A percentile compares a stretch with the other conserved stretches of the same genome.
Evolutionary conservation across 2,113 vertebrate genomes (phyloP).

Genomic region (Peromyscus maniculatus): DNA sequence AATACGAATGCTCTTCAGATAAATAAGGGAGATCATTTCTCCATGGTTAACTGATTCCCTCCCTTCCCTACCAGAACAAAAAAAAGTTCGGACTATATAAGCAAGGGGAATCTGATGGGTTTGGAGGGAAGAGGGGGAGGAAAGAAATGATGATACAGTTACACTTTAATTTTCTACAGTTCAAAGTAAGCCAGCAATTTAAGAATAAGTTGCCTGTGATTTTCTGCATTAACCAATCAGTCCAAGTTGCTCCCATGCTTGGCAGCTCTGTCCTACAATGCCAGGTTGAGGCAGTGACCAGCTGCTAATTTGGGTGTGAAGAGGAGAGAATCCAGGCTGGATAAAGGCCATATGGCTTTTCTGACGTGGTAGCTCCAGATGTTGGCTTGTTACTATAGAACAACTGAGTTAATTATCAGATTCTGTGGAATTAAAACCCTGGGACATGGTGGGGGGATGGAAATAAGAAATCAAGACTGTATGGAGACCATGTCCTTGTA

Average conservation of each 20-base stretch:
- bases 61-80: not conserved
- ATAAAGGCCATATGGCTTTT: conserved; percentile 22
- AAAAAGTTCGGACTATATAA: conserved; percentile 49
- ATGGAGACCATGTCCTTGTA: too few relatives aligned
- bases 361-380: conserved; percentile 63
- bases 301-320: conserved; percentile 37
- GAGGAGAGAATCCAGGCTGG: conserved; percentile 17
- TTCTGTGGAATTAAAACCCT: conserved; percentile 45
- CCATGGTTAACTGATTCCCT: not conserved
- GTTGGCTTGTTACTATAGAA: conserved; percentile 56
- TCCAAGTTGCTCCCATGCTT: conserved; percentile 31
- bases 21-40: not conserved
- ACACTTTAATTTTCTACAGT: not conserved
- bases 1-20: not conserved
- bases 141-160: not conserved
- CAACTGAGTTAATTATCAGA: conserved; percentile 63
- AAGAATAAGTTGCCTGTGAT: conserved; percentile 58
- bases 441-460: not conserved
- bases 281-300: conserved; percentile 42
- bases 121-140: not conserved
- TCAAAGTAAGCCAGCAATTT: conserved; percentile 67
- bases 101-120: not conserved
- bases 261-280: conserved; percentile 21
- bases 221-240: conserved; percentile 73
- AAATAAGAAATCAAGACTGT: not conserved